Evolutionary conservation across 2,888 invertebrate species (phyloP).

Genomic region (Megastigmus dorsalis): DNA sequence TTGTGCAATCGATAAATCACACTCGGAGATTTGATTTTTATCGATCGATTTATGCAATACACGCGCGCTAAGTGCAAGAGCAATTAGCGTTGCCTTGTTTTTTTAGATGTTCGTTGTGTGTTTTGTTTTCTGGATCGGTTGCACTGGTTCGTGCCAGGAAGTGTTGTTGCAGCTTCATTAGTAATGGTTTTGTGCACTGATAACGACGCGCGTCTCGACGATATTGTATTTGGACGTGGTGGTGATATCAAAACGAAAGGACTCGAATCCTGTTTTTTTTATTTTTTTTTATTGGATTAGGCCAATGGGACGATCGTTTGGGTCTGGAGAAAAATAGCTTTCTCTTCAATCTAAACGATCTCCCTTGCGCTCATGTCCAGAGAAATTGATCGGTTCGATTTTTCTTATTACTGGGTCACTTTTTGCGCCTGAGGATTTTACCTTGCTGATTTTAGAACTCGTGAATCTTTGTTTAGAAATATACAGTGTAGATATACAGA

Average conservation of each 20-base stretch:
- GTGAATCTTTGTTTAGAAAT: background rate
- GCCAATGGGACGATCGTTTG: constrained; percentile 32
- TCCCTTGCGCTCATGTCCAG: background rate
- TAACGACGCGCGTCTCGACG: too few relatives aligned
- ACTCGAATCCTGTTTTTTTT: background rate
- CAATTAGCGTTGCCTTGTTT: background rate
- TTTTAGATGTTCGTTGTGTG: background rate
- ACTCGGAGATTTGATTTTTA: background rate
- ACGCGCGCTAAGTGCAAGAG: background rate
- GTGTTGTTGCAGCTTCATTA: background rate
- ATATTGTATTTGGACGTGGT: too few relatives aligned
- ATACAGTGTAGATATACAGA: background rate
- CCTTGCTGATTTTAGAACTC: background rate
- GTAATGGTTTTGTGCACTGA: too few relatives aligned
- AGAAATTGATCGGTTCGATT: constrained; percentile 35
- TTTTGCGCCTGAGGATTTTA: background rate
- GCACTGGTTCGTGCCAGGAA: background rate
- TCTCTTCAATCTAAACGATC: constrained; percentile 29
- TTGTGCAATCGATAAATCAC: background rate
- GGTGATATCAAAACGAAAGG: constrained; percentile 1
- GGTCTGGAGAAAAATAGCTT: constrained; percentile 35
- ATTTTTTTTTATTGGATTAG: constrained; percentile 35
- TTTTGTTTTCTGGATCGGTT: background rate
- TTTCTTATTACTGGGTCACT: constrained; percentile 27
- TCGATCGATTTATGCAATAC: background rate